These are phyloP conservation scores for Chrysomallon squamiferum DNA, from an alignment of 1,140 invertebrate species.

Conservation along the genomic window DNA sequence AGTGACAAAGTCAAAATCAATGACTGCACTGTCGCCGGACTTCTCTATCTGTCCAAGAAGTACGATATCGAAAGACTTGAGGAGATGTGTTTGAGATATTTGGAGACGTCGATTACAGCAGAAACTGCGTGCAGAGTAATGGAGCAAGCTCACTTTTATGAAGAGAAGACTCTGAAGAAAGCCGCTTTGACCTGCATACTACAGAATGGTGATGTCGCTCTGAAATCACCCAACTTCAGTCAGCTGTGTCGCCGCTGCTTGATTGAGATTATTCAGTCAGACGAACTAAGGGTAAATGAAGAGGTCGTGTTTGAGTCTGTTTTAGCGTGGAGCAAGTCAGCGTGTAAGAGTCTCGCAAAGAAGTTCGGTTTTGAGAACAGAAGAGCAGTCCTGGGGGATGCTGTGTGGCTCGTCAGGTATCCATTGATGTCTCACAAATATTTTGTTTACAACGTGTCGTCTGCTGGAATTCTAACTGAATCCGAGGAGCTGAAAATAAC, in stretches of 20 bases:
- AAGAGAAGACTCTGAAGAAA: conserved; percentile 29
- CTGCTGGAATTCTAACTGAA: too few species aligned
- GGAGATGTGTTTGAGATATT: conserved; percentile 79
- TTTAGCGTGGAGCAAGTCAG: conserved; percentile 21
- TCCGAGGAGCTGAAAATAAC: too few species aligned
- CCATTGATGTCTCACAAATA: conserved; percentile 30
- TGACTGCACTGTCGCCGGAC: too few species aligned
- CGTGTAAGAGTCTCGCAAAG: conserved; percentile 22
- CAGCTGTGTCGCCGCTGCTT: conserved; percentile 24
- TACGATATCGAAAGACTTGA: conserved; percentile 81
- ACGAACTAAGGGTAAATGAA: conserved; percentile 32
- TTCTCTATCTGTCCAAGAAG: too few species aligned
- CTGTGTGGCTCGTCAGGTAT: conserved; percentile 30
- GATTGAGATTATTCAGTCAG: conserved; percentile 17
- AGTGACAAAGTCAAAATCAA: too few species aligned
- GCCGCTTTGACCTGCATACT: conserved; percentile 32
- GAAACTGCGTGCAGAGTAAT: conserved; percentile 74
- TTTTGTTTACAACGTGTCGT: too few species aligned
- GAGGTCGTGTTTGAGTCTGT: conserved; percentile 18
- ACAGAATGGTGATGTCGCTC: conserved; percentile 19
- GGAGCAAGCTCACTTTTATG: conserved; percentile 41
- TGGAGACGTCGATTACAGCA: conserved; percentile 76
- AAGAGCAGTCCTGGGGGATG: conserved; percentile 21
- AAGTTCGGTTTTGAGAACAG: conserved; percentile 21
- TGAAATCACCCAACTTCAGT: conserved; percentile 25